Evolutionary conservation across 2,797 vertebrate species (phyloP).

Genomic region (Cetoscarus ocellatus): DNA sequence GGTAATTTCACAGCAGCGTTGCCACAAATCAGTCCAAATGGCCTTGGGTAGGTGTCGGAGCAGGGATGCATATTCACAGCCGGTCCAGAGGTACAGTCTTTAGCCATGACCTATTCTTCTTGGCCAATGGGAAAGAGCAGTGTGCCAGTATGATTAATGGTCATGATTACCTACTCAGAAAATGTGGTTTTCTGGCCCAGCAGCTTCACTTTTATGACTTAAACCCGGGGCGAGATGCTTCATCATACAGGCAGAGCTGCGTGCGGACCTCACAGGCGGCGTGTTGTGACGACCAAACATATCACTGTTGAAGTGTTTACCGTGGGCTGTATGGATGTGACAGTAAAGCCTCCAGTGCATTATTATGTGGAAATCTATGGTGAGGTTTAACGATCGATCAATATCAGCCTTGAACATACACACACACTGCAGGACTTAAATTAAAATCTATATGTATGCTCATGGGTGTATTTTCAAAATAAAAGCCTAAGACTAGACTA

Average conservation of each 20-base stretch:
- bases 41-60: conserved; percentile 57
- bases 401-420: conserved; percentile 25
- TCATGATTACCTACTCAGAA: conserved; percentile 89
- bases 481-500: conserved; percentile 16
- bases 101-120: conserved; percentile 79
- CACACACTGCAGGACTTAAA: neutral
- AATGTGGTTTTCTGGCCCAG: conserved; percentile 88
- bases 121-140: conserved; percentile 80
- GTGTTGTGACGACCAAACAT: conserved; percentile 60
- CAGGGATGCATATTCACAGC: conserved; percentile 62
- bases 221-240: conserved; percentile 80
- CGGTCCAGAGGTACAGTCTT: conserved; percentile 64
- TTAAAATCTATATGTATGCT: neutral
- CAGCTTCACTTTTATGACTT: conserved; percentile 88
- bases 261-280: conserved; percentile 53
- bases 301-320: conserved; percentile 61
- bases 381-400: conserved; percentile 26
- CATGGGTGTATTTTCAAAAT: conserved; percentile 9
- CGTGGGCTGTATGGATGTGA: conserved; percentile 47
- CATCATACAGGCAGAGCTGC: conserved; percentile 69
- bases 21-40: conserved; percentile 64
- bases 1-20: conserved; percentile 62
- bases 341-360: conserved; percentile 31
- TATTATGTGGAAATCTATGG: conserved; percentile 31
- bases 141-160: conserved; percentile 87